Percentiles rank a stretch among this genome's conserved stretches.
These are phyloP conservation scores for Pandemis heparana DNA, from an alignment of 2,888 invertebrate genomes.

Conservation along the genomic window DNA sequence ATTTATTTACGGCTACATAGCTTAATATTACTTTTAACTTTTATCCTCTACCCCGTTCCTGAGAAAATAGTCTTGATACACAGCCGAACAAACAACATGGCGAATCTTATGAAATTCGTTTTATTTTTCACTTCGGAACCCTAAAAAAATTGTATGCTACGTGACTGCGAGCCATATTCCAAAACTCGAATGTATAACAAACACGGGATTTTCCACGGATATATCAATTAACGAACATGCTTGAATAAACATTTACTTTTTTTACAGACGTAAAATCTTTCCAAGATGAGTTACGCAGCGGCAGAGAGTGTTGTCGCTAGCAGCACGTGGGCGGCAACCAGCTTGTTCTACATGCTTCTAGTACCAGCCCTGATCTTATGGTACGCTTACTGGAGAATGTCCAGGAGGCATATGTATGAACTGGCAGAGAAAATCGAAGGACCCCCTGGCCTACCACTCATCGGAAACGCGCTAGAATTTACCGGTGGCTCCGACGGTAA, in stretches of 20 bases:
- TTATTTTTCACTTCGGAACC: no score
- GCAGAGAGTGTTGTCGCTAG: conserved; percentile 74
- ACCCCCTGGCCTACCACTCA: conserved; percentile 89
- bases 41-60: no score
- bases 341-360: conserved; percentile 90
- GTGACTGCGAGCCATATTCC: not conserved
- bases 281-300: conserved; percentile 73
- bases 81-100: no score
- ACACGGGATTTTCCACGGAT: conserved; percentile 27
- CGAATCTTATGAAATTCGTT: no score
- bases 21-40: no score
- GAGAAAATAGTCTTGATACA: no score
- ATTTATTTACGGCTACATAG: no score
- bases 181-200: conserved; percentile 3
- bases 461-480: conserved; percentile 92
- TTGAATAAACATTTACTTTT: conserved; percentile 8
- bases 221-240: not conserved
- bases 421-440: conserved; percentile 90
- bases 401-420: conserved; percentile 89
- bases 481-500: conserved; percentile 90
- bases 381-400: conserved; percentile 91
- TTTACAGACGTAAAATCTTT: conserved; percentile 43
- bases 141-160: conserved; percentile 1
- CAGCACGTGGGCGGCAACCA: conserved; percentile 86
- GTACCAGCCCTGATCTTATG: conserved; percentile 89